Base-by-base conservation (phyloP, 1,140 invertebrate species). In the Drosophila persimilis region DNA sequence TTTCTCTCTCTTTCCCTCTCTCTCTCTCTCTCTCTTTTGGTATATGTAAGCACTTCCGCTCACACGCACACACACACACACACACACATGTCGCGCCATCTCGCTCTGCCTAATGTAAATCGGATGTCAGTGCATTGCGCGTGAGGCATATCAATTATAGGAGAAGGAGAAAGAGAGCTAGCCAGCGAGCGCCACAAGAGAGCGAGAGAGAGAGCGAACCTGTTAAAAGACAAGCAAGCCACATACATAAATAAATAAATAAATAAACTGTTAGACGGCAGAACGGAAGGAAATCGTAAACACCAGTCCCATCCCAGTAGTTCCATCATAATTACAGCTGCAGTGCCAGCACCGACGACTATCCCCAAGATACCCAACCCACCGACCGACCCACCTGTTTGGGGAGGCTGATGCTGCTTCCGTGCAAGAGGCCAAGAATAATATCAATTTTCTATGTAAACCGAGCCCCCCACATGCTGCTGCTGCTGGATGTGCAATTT, bases 221-320 rank as follows among this genome's bases (percentile, higher is more conserved):
- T 89, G 85, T 89, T 89, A 78, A 71, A 81, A 81, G 80, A 67
- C 46, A 70, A 69, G 70, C 70, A 66, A 69, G 70, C 70, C 69
- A 80, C 60, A 79, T 73, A 74, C 52, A 70, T 63, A 77, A 55
- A 70, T 77, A 83, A 81, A 77, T 81, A 80, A 80, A 85, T 86
- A 85, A 86, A 86, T 88, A 88, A 86, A 86, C 81, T 83, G 81
- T 86, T 86, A 88, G 71, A 67, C 75, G 73, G 77, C 59, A 76
- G 88, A 88, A 88, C 83, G 83, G 83, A 88, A 88, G 83, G 83
- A 88, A 88, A 88, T 88, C 83, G 77, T 88, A 88, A 88, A 88
- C 83, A 88, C 83, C 70, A 59, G 80, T 39, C 11, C 35, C 35
- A 39, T 39, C 35, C 35, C 29, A 53, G 47, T 54, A 54, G 50